These are phyloP conservation scores for Noctua janthina DNA, from an alignment of 2,888 invertebrate species.

Conservation along the genomic window DNA sequence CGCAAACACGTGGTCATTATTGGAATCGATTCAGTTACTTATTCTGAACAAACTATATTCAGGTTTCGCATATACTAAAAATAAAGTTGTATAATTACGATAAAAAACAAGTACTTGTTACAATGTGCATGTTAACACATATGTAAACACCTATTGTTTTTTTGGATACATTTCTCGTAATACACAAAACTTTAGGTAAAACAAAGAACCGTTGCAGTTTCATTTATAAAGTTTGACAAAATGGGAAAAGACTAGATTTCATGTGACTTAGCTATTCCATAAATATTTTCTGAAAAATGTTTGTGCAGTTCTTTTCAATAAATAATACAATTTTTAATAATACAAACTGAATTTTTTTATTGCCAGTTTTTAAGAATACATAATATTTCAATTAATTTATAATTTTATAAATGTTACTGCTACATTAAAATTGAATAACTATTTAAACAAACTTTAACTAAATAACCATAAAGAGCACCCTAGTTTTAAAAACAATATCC, in stretches of 20 bases:
- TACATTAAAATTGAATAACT: neutral
- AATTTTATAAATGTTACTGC: neutral
- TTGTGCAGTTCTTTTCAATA: neutral
- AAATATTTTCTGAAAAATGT: neutral
- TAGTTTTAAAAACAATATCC: constrained; percentile 4
- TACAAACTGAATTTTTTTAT: too few relatives aligned
- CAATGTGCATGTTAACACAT: neutral
- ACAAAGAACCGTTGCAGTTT: neutral
- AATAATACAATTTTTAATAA: neutral
- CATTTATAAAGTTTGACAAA: neutral
- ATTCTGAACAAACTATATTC: too few relatives aligned
- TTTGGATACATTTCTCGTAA: neutral
- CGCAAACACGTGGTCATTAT: too few relatives aligned
- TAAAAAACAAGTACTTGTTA: constrained; percentile 4
- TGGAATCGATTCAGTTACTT: too few relatives aligned
- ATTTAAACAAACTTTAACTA: neutral
- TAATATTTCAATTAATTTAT: too few relatives aligned
- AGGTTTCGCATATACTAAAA: too few relatives aligned
- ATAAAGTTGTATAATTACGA: neutral
- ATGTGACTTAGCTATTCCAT: neutral
- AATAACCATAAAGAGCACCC: neutral
- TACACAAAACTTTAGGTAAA: constrained; percentile 13
- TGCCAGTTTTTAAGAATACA: neutral
- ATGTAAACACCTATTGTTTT: constrained; percentile 18
- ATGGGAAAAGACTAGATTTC: constrained; percentile 22